Percentiles rank a stretch among this genome's conserved stretches.
These are phyloP conservation scores for Gymnosoma rotundatum DNA, from an alignment of 2,888 invertebrate species.

Conservation along the genomic window DNA sequence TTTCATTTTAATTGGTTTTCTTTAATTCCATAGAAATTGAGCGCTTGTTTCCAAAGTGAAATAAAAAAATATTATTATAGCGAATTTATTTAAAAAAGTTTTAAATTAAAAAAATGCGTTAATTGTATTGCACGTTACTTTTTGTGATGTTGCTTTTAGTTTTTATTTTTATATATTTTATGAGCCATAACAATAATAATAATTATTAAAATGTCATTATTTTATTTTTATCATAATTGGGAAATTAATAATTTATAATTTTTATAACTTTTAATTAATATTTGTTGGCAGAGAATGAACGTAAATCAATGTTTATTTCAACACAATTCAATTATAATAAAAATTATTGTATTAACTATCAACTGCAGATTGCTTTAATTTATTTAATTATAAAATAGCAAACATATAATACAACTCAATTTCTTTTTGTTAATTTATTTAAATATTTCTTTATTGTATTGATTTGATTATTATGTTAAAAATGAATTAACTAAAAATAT, in stretches of 20 bases:
- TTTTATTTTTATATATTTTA: conserved; percentile 40
- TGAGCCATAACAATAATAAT: conserved; percentile 35
- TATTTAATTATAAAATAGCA: conserved; percentile 40
- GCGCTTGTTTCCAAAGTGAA: neutral
- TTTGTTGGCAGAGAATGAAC: no score
- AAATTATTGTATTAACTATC: conserved; percentile 32
- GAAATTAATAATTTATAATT: conserved; percentile 32
- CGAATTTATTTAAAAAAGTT: no score
- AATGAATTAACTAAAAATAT: neutral
- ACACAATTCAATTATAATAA: conserved; percentile 43
- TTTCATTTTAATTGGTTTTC: conserved; percentile 21
- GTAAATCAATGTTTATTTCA: conserved; percentile 36
- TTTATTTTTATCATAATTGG: conserved; percentile 60
- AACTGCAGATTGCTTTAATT: conserved; percentile 47
- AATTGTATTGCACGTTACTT: no score
- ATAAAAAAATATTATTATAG: no score
- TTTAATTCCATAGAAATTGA: neutral
- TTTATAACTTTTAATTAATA: no score
- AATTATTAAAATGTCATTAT: conserved; percentile 39
- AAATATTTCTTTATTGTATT: neutral
- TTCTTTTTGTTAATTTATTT: neutral
- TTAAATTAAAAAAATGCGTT: no score
- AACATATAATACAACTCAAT: conserved; percentile 3
- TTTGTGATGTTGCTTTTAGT: no score
- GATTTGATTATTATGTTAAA: conserved; percentile 1